Evolutionary conservation across 2,113 vertebrate genomes (phyloP).

Genomic region (Phainopepla nitens): DNA sequence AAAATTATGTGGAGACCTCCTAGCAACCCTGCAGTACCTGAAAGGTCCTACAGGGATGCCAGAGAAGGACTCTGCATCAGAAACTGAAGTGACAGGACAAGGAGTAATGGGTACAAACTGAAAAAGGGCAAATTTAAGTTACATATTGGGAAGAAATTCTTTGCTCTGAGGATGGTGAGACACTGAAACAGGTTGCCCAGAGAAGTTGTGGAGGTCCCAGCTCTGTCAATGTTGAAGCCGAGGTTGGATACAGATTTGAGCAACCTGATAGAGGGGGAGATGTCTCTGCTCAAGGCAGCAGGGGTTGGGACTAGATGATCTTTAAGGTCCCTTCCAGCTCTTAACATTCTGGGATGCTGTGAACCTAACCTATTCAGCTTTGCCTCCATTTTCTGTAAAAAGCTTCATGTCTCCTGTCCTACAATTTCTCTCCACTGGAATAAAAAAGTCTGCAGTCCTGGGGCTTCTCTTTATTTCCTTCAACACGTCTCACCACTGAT

Average conservation of each 20-base stretch:
- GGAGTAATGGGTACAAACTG: neutral
- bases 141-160: neutral
- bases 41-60: neutral
- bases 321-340: neutral
- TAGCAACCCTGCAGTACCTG: neutral
- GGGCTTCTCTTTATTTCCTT: neutral
- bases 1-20: neutral
- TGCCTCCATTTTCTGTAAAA: neutral
- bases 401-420: neutral
- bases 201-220: neutral
- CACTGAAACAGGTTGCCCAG: neutral
- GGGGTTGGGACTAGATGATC: neutral
- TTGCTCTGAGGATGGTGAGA: neutral
- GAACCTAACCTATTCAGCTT: neutral
- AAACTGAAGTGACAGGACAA: neutral
- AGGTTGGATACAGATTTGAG: neutral
- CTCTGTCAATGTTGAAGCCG: neutral
- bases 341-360: neutral
- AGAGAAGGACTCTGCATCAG: too few relatives aligned
- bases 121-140: neutral
- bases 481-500: accelerated
- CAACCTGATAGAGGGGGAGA: neutral
- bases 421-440: neutral
- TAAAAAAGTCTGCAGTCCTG: neutral
- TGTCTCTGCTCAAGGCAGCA: neutral